phyloP scores from a whole-genome alignment of 2,797 vertebrate species.

The Coranthus polyacanthus region DNA sequence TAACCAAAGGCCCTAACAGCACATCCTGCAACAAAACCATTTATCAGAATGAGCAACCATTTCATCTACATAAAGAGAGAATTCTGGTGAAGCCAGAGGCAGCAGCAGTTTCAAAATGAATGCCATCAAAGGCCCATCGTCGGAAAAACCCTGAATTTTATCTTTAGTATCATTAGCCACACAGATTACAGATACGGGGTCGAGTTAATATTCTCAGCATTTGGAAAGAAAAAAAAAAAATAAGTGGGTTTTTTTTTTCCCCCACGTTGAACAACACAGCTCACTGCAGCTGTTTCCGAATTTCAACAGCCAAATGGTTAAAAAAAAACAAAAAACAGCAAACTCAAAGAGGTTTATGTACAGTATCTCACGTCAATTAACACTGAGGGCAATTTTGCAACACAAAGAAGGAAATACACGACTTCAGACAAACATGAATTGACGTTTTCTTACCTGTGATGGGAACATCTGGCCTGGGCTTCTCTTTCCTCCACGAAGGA shows the following conservation, averaged over 20 bases:
- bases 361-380: not conserved
- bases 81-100: not conserved
- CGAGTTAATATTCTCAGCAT: not conserved
- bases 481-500: slow-evolving; percentile 96
- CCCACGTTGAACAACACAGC: slow-evolving; percentile 11
- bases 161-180: not conserved
- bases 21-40: not conserved
- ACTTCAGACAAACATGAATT: not conserved
- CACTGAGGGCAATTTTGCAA: not conserved
- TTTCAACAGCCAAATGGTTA: too few species aligned
- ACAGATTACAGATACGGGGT: slow-evolving; percentile 4
- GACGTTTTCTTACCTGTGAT: slow-evolving; percentile 89
- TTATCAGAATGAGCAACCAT: slow-evolving; percentile 10
- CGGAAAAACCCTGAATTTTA: slow-evolving; percentile 27
- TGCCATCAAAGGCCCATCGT: slow-evolving; percentile 15
- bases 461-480: slow-evolving; percentile 94
- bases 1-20: not conserved
- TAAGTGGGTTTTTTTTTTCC: slow-evolving; percentile 43
- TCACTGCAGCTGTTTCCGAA: too few species aligned
- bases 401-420: slow-evolving; percentile 21
- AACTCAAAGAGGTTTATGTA: too few species aligned
- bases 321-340: too few species aligned
- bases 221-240: not conserved
- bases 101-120: not conserved
- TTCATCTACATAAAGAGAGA: slow-evolving; percentile 16